Evolutionary conservation across 1,140 invertebrate species (phyloP).

Genomic region (Polypedilum pembai): DNA sequence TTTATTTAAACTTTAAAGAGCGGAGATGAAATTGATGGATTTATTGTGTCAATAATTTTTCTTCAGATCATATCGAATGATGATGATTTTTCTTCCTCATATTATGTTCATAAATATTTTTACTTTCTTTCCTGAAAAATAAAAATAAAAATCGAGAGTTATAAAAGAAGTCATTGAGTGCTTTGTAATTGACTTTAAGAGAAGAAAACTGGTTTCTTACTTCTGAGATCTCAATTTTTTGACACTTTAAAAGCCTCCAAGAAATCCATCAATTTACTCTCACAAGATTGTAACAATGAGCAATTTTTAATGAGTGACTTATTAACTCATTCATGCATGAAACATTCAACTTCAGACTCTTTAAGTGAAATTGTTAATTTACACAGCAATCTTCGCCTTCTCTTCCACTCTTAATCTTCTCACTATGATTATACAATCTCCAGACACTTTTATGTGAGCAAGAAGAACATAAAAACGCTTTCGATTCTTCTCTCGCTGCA

Average conservation of each 20-base stretch:
- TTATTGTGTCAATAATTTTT: constrained; percentile 9
- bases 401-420: too few species aligned
- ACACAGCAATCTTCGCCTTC: not conserved
- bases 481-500: not conserved
- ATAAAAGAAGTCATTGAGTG: not conserved
- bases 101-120: too few species aligned
- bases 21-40: not conserved
- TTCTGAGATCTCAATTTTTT: not conserved
- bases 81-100: not conserved
- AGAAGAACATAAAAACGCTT: not conserved
- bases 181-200: not conserved
- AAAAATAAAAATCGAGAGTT: not conserved
- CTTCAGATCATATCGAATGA: not conserved
- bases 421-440: too few species aligned
- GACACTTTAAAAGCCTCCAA: not conserved
- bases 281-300: too few species aligned
- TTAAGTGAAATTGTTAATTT: not conserved
- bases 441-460: too few species aligned
- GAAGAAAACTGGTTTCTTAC: not conserved
- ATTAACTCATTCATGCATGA: constrained; percentile 13
- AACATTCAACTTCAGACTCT: not conserved
- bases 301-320: not conserved
- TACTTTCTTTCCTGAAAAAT: not conserved
- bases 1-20: too few species aligned
- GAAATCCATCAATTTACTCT: not conserved